A percentile compares a stretch with the other conserved stretches of the same genome.
phyloP scores from a whole-genome alignment of 2,888 invertebrate species.

The Dastarcus helophoroides region DNA sequence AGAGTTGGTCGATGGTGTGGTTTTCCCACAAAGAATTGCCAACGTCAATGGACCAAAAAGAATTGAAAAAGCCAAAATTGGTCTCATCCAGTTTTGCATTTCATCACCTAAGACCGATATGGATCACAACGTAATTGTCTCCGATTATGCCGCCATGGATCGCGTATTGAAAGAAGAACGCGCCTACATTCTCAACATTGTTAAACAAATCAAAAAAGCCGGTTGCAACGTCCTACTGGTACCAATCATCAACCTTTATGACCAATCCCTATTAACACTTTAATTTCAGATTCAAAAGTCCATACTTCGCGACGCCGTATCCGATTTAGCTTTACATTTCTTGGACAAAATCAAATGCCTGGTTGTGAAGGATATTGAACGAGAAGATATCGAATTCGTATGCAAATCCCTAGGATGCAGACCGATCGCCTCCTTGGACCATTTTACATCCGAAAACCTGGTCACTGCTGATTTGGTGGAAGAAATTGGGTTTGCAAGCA shows the following conservation, averaged over 20 bases:
- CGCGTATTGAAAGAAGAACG: slow-evolving; percentile 95
- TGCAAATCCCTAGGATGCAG: slow-evolving; percentile 90
- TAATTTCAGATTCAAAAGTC: slow-evolving; percentile 47
- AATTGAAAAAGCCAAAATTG: slow-evolving; percentile 96
- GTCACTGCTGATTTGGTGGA: slow-evolving; percentile 89
- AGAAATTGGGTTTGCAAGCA: slow-evolving; percentile 78
- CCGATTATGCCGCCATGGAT: slow-evolving; percentile 99
- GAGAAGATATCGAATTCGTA: slow-evolving; percentile 96
- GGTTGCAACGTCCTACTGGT: slow-evolving; percentile 97
- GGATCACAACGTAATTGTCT: slow-evolving; percentile 92
- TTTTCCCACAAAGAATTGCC: slow-evolving; percentile 80
- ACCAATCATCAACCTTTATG: slow-evolving; percentile 12
- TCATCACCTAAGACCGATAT: slow-evolving; percentile 99
- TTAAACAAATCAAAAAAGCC: slow-evolving; percentile 96
- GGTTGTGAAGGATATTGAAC: slow-evolving; percentile 95
- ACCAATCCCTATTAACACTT: neutral
- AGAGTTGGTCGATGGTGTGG: slow-evolving; percentile 87
- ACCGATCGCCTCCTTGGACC: slow-evolving; percentile 97
- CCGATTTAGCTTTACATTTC: slow-evolving; percentile 94
- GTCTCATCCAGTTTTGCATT: slow-evolving; percentile 97
- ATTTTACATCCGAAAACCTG: slow-evolving; percentile 86
- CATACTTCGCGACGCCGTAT: slow-evolving; percentile 85
- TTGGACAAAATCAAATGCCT: slow-evolving; percentile 97
- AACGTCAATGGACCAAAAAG: slow-evolving; percentile 86
- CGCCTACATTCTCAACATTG: slow-evolving; percentile 93